Base-by-base conservation (phyloP, 2,797 vertebrate genomes). In the Bovichtus variegatus region DNA sequence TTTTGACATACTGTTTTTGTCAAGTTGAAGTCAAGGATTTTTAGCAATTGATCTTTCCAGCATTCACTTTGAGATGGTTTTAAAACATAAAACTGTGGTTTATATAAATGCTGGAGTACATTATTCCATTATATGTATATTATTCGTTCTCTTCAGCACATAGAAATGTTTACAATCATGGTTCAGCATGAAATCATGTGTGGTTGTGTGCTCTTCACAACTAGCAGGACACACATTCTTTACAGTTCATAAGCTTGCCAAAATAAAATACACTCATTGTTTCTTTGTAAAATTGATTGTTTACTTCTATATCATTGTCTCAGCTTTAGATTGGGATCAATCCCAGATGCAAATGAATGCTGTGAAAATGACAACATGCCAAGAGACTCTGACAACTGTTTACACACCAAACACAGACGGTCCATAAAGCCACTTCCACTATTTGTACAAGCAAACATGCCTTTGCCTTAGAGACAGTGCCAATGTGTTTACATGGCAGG, bases 341-440 rank as follows among this genome's bases (percentile, higher is more conserved):
- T 72, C 2, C 34, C n/a, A 61, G 29, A 72, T 81, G 43, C 68
- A 75, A 71, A 83, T 60, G 38, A 10, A 11, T 79, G 51, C 76
- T 83, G 71, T 81, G 5, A 69, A 40, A 68, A 73, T 86, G 68
- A 82, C 61, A 41, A 19, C 34, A 71, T 88, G 90, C 91, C 93
- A 93, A 76, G 78, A 43, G 71, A 89, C 87, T 89, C 79, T 74
- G 81, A 88, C 70, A 79, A 76, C 23, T 95, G 92, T 96, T 95
- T 93, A 85, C 93, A 79, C 67, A 76, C 11, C 92, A 95, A 96
- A 96, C 87, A 96, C 78, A 94, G 92, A 93, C 92, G 21, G 91
- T 94, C 91, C 91, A 94, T 94, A 94, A 94, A 93, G 88, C 89
- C 93, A 95, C 93, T 95, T 96, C 87, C 67, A 71, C 77, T 95